Evolutionary conservation across 2,113 vertebrate genomes (phyloP).

Genomic region (Ceyx melanurus): DNA sequence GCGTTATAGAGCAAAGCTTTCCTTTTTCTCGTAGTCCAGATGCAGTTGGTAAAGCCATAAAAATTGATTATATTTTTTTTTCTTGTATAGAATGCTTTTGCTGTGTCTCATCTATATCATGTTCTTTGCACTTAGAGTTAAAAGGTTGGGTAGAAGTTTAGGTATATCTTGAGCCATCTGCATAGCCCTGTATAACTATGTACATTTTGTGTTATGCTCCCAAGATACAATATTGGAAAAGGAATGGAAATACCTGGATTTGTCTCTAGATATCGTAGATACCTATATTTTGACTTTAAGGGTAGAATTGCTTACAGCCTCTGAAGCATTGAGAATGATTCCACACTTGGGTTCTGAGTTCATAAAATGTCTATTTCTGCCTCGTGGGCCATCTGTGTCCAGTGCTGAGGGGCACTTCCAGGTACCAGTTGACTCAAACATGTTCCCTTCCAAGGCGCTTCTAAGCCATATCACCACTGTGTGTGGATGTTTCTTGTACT

Average conservation of each 20-base stretch:
- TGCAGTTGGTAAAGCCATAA: neutral
- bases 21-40: neutral
- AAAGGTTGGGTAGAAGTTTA: neutral
- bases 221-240: neutral
- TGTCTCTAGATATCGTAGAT: neutral
- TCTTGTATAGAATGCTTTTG: neutral
- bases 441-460: accelerated
- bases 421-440: neutral
- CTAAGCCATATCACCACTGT: accelerated
- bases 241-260: neutral
- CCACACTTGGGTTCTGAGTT: neutral
- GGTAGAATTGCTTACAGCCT: neutral
- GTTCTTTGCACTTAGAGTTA: neutral
- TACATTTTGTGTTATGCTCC: neutral
- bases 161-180: neutral
- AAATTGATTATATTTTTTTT: neutral
- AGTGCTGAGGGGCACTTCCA: neutral
- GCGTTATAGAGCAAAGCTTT: neutral
- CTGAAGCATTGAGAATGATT: accelerated
- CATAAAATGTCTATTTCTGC: neutral
- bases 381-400: neutral
- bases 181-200: neutral
- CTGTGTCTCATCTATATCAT: neutral
- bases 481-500: accelerated
- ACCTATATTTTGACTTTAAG: neutral